Percentiles rank a stretch among this genome's conserved stretches.
Evolutionary conservation across 2,888 invertebrate genomes (phyloP).

Genomic region (Dolichomitus sp.): DNA sequence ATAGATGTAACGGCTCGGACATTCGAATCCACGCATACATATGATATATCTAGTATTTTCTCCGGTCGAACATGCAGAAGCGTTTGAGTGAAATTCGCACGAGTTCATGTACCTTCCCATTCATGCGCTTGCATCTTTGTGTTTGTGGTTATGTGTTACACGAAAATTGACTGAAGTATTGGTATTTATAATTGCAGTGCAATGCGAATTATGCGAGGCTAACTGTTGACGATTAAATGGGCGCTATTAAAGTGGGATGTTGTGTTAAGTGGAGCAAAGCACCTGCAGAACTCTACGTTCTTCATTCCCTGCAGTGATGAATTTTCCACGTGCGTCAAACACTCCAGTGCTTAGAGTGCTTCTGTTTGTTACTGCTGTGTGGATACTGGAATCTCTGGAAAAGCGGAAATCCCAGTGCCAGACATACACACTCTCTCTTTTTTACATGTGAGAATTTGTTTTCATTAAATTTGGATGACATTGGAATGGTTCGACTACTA

Average conservation of each 20-base stretch:
- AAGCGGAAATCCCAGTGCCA: neutral
- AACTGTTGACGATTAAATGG: neutral
- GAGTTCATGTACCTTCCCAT: conserved; percentile 12
- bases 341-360: neutral
- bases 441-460: too few species aligned
- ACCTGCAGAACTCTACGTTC: conserved; percentile 14
- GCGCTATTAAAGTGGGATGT: conserved; percentile 9
- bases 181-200: conserved; percentile 10
- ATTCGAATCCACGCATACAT: neutral
- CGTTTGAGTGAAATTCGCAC: neutral
- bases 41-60: conserved; percentile 13
- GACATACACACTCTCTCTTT: too few species aligned
- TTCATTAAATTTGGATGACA: neutral
- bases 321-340: conserved; percentile 37
- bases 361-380: neutral
- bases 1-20: neutral
- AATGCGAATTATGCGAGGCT: conserved; percentile 23
- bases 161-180: neutral
- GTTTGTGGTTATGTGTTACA: neutral
- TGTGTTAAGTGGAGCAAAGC: conserved; percentile 39
- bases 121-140: neutral
- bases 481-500: neutral
- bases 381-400: conserved; percentile 6
- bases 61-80: neutral
- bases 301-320: neutral